phyloP scores from a whole-genome alignment of 2,113 vertebrate genomes.

The Ammodramus savannarum region DNA sequence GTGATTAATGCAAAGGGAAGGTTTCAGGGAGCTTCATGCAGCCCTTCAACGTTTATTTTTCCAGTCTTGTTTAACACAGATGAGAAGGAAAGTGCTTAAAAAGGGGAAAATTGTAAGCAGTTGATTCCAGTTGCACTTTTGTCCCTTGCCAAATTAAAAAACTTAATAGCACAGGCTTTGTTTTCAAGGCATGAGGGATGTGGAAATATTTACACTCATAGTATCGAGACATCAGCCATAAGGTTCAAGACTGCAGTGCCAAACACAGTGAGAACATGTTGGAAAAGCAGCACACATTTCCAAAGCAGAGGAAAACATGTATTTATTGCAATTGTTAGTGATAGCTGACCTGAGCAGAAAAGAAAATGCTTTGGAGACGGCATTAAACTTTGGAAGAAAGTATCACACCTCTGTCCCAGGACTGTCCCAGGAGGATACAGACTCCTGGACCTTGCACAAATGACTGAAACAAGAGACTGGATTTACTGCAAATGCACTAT shows the following conservation, averaged over 20 bases:
- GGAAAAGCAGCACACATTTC: neutral
- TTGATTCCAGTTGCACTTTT: slow-evolving; percentile 10
- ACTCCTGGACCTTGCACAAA: neutral
- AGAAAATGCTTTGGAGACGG: neutral
- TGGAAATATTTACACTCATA: slow-evolving; percentile 21
- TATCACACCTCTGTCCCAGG: neutral
- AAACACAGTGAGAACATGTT: neutral
- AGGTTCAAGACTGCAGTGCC: neutral
- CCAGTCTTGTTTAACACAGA: slow-evolving; percentile 7
- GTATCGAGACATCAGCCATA: neutral
- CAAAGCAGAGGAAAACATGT: neutral
- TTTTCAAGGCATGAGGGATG: slow-evolving; percentile 1
- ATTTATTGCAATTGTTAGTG: neutral
- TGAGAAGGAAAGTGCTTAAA: slow-evolving; percentile 13
- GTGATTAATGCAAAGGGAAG: neutral
- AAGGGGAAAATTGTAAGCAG: neutral
- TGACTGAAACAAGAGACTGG: neutral
- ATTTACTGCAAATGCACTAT: neutral
- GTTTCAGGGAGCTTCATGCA: neutral
- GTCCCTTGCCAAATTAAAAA: slow-evolving; percentile 8
- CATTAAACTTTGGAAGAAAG: neutral
- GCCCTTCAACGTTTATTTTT: neutral
- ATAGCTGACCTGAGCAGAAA: neutral
- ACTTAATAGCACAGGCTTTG: neutral
- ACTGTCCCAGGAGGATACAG: neutral